phyloP scores from a whole-genome alignment of 2,797 vertebrate genomes.

The Allobates femoralis region DNA sequence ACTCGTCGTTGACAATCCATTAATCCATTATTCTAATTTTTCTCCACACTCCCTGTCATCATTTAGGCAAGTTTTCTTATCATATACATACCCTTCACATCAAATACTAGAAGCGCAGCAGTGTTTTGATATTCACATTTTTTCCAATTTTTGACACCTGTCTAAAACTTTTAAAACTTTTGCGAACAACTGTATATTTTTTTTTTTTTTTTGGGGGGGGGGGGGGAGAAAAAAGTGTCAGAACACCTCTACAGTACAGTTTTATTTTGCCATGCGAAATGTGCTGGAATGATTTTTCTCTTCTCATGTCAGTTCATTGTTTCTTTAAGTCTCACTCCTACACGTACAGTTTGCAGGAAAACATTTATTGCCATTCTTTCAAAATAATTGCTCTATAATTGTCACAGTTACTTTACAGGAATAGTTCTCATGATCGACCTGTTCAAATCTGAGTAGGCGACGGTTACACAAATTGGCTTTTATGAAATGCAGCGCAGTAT shows the following conservation, averaged over 20 bases:
- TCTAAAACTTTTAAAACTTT: too few relatives aligned
- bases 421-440: conserved; percentile 45
- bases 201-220: not conserved
- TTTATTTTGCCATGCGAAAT: not conserved
- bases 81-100: too few relatives aligned
- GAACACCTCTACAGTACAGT: not conserved
- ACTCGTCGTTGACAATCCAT: too few relatives aligned
- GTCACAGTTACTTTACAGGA: conserved; percentile 41
- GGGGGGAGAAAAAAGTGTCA: not conserved
- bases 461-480: conserved; percentile 46
- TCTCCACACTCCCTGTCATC: too few relatives aligned
- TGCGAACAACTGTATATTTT: too few relatives aligned
- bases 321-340: conserved; percentile 16
- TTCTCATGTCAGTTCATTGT: conserved; percentile 29
- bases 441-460: conserved; percentile 22
- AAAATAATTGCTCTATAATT: conserved; percentile 47
- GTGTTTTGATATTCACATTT: too few relatives aligned
- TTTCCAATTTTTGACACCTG: too few relatives aligned
- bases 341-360: conserved; percentile 31
- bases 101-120: too few relatives aligned
- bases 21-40: too few relatives aligned
- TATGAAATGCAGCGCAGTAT: conserved; percentile 21
- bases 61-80: too few relatives aligned
- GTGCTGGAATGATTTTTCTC: conserved; percentile 11
- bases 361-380: conserved; percentile 41